These are phyloP conservation scores for Isoperla grammatica DNA, from an alignment of 2,888 invertebrate species.

Conservation along the genomic window DNA sequence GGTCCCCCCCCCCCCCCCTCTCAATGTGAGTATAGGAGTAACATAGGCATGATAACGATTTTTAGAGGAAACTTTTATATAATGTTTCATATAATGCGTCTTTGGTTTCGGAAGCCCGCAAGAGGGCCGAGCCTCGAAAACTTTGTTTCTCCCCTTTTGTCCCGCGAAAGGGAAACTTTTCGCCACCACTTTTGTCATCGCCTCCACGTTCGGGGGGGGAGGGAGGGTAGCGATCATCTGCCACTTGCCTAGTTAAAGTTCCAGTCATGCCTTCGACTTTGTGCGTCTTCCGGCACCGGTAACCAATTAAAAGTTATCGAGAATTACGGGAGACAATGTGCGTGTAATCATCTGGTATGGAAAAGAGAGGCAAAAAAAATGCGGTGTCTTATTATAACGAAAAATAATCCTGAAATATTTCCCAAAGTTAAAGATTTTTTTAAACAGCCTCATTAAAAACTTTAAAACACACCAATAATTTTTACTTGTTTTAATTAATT, in stretches of 20 bases:
- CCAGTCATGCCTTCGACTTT: not conserved
- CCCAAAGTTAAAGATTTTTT: too few relatives aligned
- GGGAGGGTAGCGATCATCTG: constrained; percentile 3
- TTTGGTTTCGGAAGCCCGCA: not conserved
- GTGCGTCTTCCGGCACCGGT: not conserved
- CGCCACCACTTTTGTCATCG: constrained; percentile 10
- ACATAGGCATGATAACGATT: too few relatives aligned
- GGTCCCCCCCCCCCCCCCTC: too few relatives aligned
- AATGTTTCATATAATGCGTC: not conserved
- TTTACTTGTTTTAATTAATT: too few relatives aligned
- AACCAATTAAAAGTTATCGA: constrained; percentile 26
- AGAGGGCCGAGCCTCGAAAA: not conserved
- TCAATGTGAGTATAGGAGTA: too few relatives aligned
- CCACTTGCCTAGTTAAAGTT: constrained; percentile 3
- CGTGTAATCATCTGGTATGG: not conserved
- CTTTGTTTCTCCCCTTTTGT: not conserved
- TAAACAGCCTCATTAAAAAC: too few relatives aligned
- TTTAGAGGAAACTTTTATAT: constrained; percentile 2
- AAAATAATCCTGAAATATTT: too few relatives aligned
- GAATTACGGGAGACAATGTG: not conserved
- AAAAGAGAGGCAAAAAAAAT: too few relatives aligned
- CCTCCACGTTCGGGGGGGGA: not conserved
- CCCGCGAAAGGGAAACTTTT: constrained; percentile 14
- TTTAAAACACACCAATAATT: too few relatives aligned
- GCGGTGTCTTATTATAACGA: too few relatives aligned